phyloP scores from a whole-genome alignment of 2,113 vertebrate species.

The Chloebia gouldiae region DNA sequence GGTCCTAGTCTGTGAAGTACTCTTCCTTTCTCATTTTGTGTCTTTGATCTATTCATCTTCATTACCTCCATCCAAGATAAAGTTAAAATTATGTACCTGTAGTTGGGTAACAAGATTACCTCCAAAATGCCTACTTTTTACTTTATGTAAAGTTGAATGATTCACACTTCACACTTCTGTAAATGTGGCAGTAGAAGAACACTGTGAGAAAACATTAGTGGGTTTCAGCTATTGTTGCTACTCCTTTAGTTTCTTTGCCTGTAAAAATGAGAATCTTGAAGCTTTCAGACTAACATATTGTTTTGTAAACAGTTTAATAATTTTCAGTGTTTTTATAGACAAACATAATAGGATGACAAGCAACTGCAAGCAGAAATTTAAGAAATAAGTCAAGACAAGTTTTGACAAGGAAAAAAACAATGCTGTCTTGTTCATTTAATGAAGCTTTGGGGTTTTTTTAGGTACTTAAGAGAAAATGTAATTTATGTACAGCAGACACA shows the following conservation, averaged over 20 bases:
- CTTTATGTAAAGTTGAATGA: neutral
- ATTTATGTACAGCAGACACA: neutral
- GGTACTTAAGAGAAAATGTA: neutral
- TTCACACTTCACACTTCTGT: neutral
- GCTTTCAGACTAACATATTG: neutral
- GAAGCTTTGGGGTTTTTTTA: neutral
- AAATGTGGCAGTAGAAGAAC: neutral
- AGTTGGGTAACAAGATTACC: neutral
- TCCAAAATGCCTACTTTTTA: neutral
- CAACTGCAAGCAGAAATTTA: neutral
- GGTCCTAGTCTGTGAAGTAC: neutral
- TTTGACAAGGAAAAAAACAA: neutral
- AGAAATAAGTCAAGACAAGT: neutral
- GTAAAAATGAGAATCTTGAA: neutral
- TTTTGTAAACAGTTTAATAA: conserved; percentile 10
- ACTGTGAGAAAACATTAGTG: neutral
- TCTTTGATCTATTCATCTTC: neutral
- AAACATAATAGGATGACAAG: neutral
- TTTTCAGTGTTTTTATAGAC: conserved; percentile 1
- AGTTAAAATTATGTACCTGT: neutral
- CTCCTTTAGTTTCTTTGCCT: neutral
- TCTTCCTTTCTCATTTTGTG: neutral
- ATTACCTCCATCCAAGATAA: neutral
- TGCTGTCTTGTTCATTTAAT: neutral
- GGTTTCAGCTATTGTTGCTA: neutral